These are phyloP conservation scores for Amiota mariae DNA, from an alignment of 2,888 invertebrate species.

Conservation along the genomic window DNA sequence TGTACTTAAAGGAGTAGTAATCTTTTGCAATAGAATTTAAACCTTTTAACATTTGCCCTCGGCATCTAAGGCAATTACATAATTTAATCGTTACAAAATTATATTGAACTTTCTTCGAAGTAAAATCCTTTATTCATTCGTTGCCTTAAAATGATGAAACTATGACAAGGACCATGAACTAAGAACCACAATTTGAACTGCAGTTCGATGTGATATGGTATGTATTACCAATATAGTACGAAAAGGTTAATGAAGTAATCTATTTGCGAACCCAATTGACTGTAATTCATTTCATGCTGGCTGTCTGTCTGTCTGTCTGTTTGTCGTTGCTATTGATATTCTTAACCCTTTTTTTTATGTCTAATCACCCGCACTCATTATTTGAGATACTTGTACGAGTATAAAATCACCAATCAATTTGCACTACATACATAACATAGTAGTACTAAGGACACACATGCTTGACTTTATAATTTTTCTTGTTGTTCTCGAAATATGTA, in stretches of 20 bases:
- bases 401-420: slow-evolving; percentile 31
- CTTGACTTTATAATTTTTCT: slow-evolving; percentile 18
- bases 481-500: not conserved
- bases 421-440: not conserved
- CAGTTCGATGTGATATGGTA: not conserved
- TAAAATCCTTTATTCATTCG: not conserved
- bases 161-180: not conserved
- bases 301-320: too few relatives aligned
- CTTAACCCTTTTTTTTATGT: not conserved
- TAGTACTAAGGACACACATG: not conserved
- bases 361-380: not conserved
- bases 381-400: not conserved
- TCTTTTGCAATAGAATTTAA: too few relatives aligned
- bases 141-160: not conserved
- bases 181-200: not conserved
- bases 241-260: slow-evolving; percentile 27
- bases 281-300: not conserved
- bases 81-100: slow-evolving; percentile 9
- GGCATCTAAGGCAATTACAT: not conserved
- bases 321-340: too few relatives aligned
- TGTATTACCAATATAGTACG: not conserved
- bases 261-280: slow-evolving; percentile 10
- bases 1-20: too few relatives aligned
- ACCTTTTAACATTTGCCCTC: not conserved
- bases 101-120: not conserved